Evolutionary conservation across 1,140 invertebrate genomes (phyloP).

Genomic region (Steinernema feltiae): DNA sequence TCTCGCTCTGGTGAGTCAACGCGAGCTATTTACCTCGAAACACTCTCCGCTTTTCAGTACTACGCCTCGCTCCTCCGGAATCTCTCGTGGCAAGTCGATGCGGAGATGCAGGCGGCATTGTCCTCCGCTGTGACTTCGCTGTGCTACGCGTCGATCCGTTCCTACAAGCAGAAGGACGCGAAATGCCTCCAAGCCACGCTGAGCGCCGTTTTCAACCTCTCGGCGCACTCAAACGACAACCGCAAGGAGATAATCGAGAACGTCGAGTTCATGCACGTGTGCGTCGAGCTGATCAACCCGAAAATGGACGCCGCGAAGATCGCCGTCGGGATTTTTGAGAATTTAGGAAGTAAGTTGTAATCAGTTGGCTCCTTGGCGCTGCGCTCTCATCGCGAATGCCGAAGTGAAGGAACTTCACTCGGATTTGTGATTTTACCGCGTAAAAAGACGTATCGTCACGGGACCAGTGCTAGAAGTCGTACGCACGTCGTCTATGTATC

Average conservation of each 20-base stretch:
- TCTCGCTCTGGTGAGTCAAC: background rate
- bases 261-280: background rate
- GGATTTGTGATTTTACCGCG: too few relatives aligned
- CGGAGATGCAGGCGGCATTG: background rate
- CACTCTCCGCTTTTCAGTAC: background rate
- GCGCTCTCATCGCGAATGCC: too few relatives aligned
- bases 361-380: too few relatives aligned
- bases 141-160: background rate
- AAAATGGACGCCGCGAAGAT: background rate
- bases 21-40: background rate
- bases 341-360: background rate
- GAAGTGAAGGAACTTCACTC: too few relatives aligned
- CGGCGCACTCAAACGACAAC: background rate
- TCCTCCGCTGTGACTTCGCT: background rate
- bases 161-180: background rate
- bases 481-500: too few relatives aligned
- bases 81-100: background rate
- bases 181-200: background rate
- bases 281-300: background rate
- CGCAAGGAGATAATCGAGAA: background rate
- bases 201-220: constrained; percentile 9
- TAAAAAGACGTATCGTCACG: too few relatives aligned
- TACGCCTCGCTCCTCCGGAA: background rate
- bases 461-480: too few relatives aligned
- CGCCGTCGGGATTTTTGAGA: background rate